Base-by-base conservation (phyloP, 2,113 vertebrate genomes). In the Bolborhynchus lineola region DNA sequence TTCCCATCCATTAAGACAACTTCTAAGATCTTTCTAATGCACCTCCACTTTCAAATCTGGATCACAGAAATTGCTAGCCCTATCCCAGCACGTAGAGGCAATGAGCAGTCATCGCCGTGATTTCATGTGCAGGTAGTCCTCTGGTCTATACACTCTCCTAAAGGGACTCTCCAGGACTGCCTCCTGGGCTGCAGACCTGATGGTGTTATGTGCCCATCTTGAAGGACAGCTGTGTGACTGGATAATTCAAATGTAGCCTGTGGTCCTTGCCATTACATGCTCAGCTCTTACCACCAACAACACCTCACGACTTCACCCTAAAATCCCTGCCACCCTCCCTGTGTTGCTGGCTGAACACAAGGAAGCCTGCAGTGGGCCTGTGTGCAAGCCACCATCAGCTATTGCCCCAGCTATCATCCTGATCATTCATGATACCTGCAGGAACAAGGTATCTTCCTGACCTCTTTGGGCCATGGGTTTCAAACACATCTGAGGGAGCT, bases 41-140 rank as follows among this genome's bases (percentile, higher is more conserved):
- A 65, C 35, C 31, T 31, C 26, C 20, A 17, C 44, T 83, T 86
- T 55, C 37, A 85, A 64, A 37, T 17, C 31, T 76, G 16, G 6
- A 33, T 72, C 50, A 55, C 7, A 3, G 7, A 46, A 68, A 5
- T 33, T 79, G 39, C 49, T 9, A 29, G 39, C 31, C 52, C 42
- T 55, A 20, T 7, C 46, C n/a, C 15, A 64, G 37, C 42, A n/a
- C 0, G 1, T 0, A 47, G 26, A 65, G 16, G 49, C 15, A 52
- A 63, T 2, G 10, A 70, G 44, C 29, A 19, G 49, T 21, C 16
- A 4, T n/a, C 24, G 25, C 33, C 18, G 5, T 19, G 49, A 13
- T 55, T 53, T 28, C 33, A 44, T 11, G 39, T 41, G 55, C 28
- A 52, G 37, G 33, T 29, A 11, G 19, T 46, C 14, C 74, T 50